These are phyloP conservation scores for Hystrix cristata DNA, from an alignment of 2,113 vertebrate genomes.

Conservation along the genomic window DNA sequence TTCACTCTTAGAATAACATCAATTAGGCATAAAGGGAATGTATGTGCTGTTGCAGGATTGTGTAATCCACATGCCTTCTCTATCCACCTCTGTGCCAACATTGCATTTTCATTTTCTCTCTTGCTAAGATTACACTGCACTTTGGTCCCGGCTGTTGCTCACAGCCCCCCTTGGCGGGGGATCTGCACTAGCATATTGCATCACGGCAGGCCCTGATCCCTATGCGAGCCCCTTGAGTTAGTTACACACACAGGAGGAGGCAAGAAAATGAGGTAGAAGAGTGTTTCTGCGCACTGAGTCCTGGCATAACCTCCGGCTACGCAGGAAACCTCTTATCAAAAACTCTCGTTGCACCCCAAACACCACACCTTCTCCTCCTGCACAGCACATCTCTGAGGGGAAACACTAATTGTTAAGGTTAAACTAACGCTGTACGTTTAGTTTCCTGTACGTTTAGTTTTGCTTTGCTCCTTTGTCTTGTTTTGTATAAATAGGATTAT, in stretches of 20 bases:
- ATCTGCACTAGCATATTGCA: not conserved
- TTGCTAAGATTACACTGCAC: not conserved
- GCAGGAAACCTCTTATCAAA: not conserved
- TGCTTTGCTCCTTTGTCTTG: not conserved
- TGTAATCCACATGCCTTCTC: not conserved
- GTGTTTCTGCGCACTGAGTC: not conserved
- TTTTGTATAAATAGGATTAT: not conserved
- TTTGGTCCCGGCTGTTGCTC: not conserved
- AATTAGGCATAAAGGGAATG: not conserved
- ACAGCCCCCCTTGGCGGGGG: not conserved
- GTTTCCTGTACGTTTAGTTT: not conserved
- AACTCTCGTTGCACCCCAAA: not conserved
- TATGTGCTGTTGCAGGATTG: not conserved
- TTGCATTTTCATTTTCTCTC: not conserved
- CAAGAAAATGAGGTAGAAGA: not conserved
- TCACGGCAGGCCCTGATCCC: not conserved
- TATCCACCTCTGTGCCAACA: not conserved
- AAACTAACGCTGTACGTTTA: no score
- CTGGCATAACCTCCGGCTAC: not conserved
- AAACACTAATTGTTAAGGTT: not conserved
- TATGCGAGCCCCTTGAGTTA: not conserved
- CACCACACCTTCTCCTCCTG: no score
- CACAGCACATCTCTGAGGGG: not conserved
- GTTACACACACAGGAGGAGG: not conserved
- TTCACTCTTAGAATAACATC: not conserved